Evolutionary conservation across 2,888 invertebrate genomes (phyloP).

Genomic region (Eurois occulta): DNA sequence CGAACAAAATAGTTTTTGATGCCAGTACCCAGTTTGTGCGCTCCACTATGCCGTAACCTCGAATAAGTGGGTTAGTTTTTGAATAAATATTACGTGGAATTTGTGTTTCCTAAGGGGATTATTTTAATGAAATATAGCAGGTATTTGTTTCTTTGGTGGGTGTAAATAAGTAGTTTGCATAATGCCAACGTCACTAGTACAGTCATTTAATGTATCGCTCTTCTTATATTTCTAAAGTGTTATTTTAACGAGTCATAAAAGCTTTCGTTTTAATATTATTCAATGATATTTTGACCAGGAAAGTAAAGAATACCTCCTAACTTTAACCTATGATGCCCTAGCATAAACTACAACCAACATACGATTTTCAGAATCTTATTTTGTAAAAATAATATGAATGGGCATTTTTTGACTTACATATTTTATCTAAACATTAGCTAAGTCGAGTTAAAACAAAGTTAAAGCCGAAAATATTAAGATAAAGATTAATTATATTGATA

Average conservation of each 20-base stretch:
- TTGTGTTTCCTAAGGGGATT: constrained; percentile 68
- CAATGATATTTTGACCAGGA: not conserved
- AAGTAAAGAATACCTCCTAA: not conserved
- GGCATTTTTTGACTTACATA: not conserved
- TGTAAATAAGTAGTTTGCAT: constrained; percentile 61
- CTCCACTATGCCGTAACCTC: constrained; percentile 67
- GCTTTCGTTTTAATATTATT: not conserved
- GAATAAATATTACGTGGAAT: constrained; percentile 70
- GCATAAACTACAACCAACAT: not conserved
- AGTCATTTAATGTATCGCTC: constrained; percentile 52
- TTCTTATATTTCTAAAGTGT: constrained; percentile 7
- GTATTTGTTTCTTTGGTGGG: constrained; percentile 67
- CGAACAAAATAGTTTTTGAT: constrained; percentile 85
- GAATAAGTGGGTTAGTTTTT: constrained; percentile 69
- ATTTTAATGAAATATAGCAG: constrained; percentile 68
- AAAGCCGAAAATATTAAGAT: constrained; percentile 41
- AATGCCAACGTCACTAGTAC: constrained; percentile 59
- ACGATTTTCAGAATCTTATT: not conserved
- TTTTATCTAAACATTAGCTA: constrained; percentile 29
- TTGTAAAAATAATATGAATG: not conserved
- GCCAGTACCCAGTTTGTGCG: constrained; percentile 73
- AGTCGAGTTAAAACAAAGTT: constrained; percentile 42
- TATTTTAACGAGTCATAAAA: not conserved
- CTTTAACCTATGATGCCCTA: not conserved
- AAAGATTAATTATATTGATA: constrained; percentile 48